Evolutionary conservation across 1,140 invertebrate species (phyloP), one percentile per base, ranked within the genome.

Genomic region (Babylonia areolata): DNA sequence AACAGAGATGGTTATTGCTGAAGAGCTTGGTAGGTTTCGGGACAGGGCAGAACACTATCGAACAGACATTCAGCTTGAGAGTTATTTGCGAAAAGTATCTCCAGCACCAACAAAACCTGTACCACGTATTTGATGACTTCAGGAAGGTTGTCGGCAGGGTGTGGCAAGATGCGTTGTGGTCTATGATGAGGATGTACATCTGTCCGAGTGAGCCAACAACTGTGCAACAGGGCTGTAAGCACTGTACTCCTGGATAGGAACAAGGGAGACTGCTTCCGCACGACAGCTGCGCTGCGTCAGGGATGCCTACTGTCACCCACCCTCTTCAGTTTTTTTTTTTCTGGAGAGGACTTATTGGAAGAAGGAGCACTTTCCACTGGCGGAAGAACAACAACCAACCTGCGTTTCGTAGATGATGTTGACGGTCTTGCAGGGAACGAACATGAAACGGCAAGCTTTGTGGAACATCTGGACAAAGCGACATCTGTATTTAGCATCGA

Each of bases 1-100:
- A 46, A 75, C 85, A 64, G 85, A 88, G 69, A 46, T 75, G 31
- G 80, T 69, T n/a, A 79, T 86, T 9, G 81, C 51, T 35, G 82
- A 88, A 80, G n/a, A n/a, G n/a, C n/a, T n/a, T n/a, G n/a, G n/a
- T n/a, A n/a, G n/a, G n/a, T n/a, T n/a, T n/a, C n/a, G n/a, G 81
- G 86, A 42, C n/a, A n/a, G n/a, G n/a, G n/a, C 87, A 78, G 51
- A 64, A 28, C 71, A 75, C 58, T 15, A 37, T 42, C 9, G 75
- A 78, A 78, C 75, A 73, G 71, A 78, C 39, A 37, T 37, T 78
- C 39, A 78, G 39, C 39, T 85, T 2, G 71, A 78, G 39, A 78
- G n/a, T n/a, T n/a, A n/a, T n/a, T n/a, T n/a, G n/a, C n/a, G n/a
- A n/a, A n/a, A n/a, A n/a, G n/a, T n/a, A n/a, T n/a, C n/a, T n/a